Evolutionary conservation across 2,888 invertebrate species (phyloP).

Genomic region (Sphecodes monilicornis): DNA sequence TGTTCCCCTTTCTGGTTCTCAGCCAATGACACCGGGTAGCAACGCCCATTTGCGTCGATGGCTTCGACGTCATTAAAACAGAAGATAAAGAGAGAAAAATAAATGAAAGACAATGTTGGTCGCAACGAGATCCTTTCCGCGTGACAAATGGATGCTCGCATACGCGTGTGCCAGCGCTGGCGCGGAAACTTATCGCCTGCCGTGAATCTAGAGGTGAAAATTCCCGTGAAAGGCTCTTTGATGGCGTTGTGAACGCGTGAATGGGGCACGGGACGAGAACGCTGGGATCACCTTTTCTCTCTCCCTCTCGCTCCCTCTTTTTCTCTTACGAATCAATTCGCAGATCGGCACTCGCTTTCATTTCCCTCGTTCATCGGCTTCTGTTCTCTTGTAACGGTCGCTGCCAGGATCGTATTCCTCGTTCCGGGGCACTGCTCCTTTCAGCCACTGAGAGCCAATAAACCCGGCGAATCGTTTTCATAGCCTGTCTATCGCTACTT

Average conservation of each 20-base stretch:
- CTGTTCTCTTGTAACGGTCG: slow-evolving; percentile 39
- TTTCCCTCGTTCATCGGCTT: slow-evolving; percentile 55
- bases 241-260: slow-evolving; percentile 47
- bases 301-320: slow-evolving; percentile 21
- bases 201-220: slow-evolving; percentile 64
- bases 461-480: slow-evolving; percentile 21
- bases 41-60: slow-evolving; percentile 58
- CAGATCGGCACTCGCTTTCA: slow-evolving; percentile 66
- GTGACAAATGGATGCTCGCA: slow-evolving; percentile 59
- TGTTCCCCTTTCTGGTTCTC: slow-evolving; percentile 28
- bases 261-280: slow-evolving; percentile 6
- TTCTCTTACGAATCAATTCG: slow-evolving; percentile 66
- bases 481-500: not conserved
- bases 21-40: slow-evolving; percentile 48
- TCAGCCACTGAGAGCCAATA: slow-evolving; percentile 1
- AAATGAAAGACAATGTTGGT: slow-evolving; percentile 17
- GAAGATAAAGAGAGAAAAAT: slow-evolving; percentile 39
- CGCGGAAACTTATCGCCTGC: slow-evolving; percentile 52
- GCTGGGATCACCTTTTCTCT: not conserved
- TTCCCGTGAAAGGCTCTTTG: slow-evolving; percentile 66
- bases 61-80: slow-evolving; percentile 56
- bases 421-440: slow-evolving; percentile 3
- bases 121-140: slow-evolving; percentile 30
- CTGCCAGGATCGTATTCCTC: slow-evolving; percentile 46
- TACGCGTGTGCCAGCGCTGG: slow-evolving; percentile 26